These are phyloP conservation scores for Melanaphis sacchari DNA, from an alignment of 1,140 invertebrate genomes.

Conservation along the genomic window DNA sequence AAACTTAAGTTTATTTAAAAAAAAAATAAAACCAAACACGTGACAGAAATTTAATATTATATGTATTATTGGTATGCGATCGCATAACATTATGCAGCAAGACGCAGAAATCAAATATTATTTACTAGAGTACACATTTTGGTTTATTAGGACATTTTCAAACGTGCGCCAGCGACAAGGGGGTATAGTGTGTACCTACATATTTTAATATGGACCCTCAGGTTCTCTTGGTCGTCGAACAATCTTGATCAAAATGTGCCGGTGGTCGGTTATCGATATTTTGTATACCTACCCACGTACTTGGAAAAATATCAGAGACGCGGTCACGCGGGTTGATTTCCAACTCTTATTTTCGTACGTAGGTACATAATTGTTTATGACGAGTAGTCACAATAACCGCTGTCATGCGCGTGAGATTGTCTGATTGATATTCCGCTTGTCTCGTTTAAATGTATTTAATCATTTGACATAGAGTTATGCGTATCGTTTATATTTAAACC, in stretches of 20 bases:
- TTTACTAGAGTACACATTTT: not conserved
- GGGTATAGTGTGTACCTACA: not conserved
- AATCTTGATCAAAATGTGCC: not conserved
- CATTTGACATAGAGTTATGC: not conserved
- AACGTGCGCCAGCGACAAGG: not conserved
- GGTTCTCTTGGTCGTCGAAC: not conserved
- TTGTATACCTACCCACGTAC: not conserved
- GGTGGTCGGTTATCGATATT: not conserved
- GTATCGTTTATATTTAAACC: not conserved
- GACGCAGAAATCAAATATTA: not conserved
- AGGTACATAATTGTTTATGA: not conserved
- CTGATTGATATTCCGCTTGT: not conserved
- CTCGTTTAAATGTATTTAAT: not conserved
- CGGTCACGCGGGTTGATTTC: not conserved
- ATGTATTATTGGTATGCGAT: not conserved
- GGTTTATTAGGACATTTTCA: not conserved
- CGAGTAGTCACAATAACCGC: not conserved
- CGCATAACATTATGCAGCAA: not conserved
- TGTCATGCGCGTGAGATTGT: not conserved
- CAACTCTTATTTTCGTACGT: not conserved
- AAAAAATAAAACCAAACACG: not conserved
- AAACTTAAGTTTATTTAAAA: not conserved
- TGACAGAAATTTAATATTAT: not conserved
- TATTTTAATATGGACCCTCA: not conserved
- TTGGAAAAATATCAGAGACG: not conserved